Conservation (phyloP, 1,140 invertebrate species). For the Meloidogyne floridensis region DNA sequence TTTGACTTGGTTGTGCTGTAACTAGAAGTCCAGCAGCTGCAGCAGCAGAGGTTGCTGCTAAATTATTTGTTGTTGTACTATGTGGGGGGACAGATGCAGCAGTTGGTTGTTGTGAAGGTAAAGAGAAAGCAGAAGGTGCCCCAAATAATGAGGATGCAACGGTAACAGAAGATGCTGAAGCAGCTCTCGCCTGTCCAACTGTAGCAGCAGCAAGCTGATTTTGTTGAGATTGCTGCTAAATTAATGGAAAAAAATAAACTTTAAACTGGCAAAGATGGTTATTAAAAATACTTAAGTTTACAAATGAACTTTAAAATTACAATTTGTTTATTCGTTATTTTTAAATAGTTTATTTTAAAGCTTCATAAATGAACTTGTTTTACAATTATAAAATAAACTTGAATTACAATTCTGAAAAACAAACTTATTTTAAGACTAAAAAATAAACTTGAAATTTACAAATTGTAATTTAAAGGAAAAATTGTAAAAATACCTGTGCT, state of each 20-base stretch:
- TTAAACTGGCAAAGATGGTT: background rate
- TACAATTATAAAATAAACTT: background rate
- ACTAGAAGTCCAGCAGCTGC: slow-evolving; percentile 19
- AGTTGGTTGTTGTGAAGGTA: slow-evolving; percentile 7
- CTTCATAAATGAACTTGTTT: background rate
- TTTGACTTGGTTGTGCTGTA: slow-evolving; percentile 22
- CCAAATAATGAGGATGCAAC: slow-evolving; percentile 23
- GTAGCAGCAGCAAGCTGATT: background rate
- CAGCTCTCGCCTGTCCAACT: background rate
- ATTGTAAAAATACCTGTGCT: slow-evolving; percentile 3
- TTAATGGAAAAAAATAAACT: background rate
- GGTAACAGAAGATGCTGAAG: background rate
- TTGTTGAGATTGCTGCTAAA: slow-evolving; percentile 12
- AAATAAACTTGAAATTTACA: background rate
- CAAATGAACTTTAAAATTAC: background rate
- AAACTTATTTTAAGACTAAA: background rate
- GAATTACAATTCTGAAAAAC: background rate
- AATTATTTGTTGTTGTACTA: background rate
- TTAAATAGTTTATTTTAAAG: no score
- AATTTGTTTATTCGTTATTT: background rate
- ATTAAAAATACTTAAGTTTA: no score
- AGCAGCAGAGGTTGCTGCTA: background rate
- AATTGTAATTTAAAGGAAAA: background rate
- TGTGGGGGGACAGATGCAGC: background rate
- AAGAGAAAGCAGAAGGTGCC: slow-evolving; percentile 27